A percentile compares a stretch with the other conserved stretches of the same genome.
Evolutionary conservation across 92 coral and sea anemone species (phyloP).

Genomic region (Paragorgia papillata): DNA sequence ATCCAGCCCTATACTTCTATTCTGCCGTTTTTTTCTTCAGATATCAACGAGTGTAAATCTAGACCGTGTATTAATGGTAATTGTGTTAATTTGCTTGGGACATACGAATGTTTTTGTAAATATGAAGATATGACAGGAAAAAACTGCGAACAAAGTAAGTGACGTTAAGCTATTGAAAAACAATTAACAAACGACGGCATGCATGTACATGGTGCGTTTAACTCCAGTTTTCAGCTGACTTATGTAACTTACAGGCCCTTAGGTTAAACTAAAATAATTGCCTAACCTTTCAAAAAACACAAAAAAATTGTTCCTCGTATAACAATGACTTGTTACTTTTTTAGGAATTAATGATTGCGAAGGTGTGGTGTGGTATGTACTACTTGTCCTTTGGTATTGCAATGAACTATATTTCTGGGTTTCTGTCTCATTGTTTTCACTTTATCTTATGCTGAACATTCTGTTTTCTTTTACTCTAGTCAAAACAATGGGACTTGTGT

Average conservation of each 20-base stretch:
- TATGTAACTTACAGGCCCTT: too few relatives aligned
- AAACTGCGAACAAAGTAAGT: conserved; percentile 82
- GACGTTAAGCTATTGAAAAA: not conserved
- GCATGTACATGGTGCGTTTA: too few relatives aligned
- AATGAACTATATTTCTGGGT: too few relatives aligned
- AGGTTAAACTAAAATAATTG: too few relatives aligned
- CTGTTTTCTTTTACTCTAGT: conserved; percentile 15
- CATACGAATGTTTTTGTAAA: conserved; percentile 67
- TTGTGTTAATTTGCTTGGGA: conserved; percentile 72
- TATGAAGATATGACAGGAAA: conserved; percentile 66
- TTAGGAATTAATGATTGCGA: conserved; percentile 69
- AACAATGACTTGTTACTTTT: not conserved
- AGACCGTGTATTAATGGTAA: conserved; percentile 79
- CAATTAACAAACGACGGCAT: too few relatives aligned
- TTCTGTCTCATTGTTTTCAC: too few relatives aligned
- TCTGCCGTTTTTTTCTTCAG: conserved; percentile 33
- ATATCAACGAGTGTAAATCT: conserved; percentile 81
- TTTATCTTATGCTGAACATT: not conserved
- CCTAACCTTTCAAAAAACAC: too few relatives aligned
- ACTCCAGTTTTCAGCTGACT: too few relatives aligned
- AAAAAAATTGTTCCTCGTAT: not conserved
- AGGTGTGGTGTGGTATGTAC: conserved; percentile 64
- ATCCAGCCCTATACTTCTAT: too few relatives aligned
- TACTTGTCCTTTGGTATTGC: not conserved
- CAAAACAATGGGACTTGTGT: conserved; percentile 55